Base-by-base conservation (phyloP, 2,113 vertebrate species). In the Bubo bubo region DNA sequence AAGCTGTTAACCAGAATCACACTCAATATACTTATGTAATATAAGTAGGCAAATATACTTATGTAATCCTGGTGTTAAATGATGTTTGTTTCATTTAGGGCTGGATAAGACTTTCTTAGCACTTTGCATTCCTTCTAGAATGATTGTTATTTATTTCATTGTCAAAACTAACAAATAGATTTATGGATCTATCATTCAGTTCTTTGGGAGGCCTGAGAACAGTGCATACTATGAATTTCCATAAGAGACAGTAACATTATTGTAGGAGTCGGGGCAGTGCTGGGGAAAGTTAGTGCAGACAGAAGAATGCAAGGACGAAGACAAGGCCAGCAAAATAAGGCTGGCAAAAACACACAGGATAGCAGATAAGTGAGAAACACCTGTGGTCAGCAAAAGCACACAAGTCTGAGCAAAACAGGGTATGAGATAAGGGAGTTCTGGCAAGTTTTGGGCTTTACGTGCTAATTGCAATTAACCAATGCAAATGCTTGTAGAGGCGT, bases 181-280 rank as follows among this genome's bases (percentile, higher is more conserved):
- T 56, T 67, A 20, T 27, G 50, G 12, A 43, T 55, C 16, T 30
- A 8, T 63, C 14, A 74, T 67, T 63, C 23, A 52, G 15, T 76
- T 52, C 13, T 68, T 75, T 35, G 12, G 10, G 19, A 55, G 28
- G 3, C 14, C 28, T 70, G 23, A n/a, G 9, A 68, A 70, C 4
- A 43, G 10, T 0, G 3, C 4, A 34, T 56, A 37, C 13, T 7
- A 2, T 64, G 24, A 83, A 72, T 73, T 83, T 83, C 37, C 4
- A 1, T n/a, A n/a, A 72, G 30, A 68, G 52, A 45, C 2, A 17
- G 4, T 21, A 58, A n/a, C 0, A 1, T 60, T 77, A 60, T 53
- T 50, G n/a, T n/a, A n/a, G n/a, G n/a, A n/a, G n/a, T n/a, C n/a
- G n/a, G n/a, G n/a, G n/a, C n/a, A n/a, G n/a, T n/a, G n/a, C n/a